These are phyloP conservation scores for Setophaga kirtlandii DNA, from an alignment of 2,113 vertebrate species.

Conservation along the genomic window DNA sequence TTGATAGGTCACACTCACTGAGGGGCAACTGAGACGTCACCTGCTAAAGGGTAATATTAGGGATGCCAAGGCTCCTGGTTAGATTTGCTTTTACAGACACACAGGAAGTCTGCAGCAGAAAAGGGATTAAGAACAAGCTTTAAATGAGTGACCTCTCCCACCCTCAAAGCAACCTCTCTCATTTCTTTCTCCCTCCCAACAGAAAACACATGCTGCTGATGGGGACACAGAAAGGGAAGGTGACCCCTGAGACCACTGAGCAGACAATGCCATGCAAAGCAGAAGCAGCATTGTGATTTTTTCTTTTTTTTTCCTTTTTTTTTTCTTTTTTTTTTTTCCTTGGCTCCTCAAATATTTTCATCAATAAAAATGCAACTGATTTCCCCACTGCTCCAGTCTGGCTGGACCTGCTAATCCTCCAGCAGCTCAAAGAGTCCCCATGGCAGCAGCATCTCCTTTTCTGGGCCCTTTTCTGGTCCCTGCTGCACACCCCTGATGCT, in stretches of 20 bases:
- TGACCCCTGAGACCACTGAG: background rate
- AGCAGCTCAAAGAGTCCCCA: background rate
- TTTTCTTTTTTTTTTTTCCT: background rate
- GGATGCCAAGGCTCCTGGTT: background rate
- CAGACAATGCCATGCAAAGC: background rate
- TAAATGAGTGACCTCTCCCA: constrained; percentile 11
- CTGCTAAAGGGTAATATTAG: background rate
- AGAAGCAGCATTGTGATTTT: background rate
- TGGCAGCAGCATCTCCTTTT: background rate
- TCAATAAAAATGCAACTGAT: background rate
- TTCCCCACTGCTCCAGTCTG: background rate
- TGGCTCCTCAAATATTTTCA: background rate
- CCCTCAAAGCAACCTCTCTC: background rate
- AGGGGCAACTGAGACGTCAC: background rate
- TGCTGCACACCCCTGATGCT: background rate
- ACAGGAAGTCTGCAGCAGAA: constrained; percentile 37
- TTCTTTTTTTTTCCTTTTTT: rapidly evolving
- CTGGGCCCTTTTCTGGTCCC: background rate
- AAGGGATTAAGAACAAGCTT: constrained; percentile 7
- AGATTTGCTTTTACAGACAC: constrained; percentile 7
- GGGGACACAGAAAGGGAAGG: background rate
- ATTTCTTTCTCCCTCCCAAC: background rate
- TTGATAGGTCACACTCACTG: background rate
- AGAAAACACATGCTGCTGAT: background rate
- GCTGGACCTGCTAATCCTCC: background rate